A percentile compares a stretch with the other conserved stretches of the same genome.
phyloP scores from a whole-genome alignment of 2,797 vertebrate genomes.

The Typhlichthys eigenmanni region DNA sequence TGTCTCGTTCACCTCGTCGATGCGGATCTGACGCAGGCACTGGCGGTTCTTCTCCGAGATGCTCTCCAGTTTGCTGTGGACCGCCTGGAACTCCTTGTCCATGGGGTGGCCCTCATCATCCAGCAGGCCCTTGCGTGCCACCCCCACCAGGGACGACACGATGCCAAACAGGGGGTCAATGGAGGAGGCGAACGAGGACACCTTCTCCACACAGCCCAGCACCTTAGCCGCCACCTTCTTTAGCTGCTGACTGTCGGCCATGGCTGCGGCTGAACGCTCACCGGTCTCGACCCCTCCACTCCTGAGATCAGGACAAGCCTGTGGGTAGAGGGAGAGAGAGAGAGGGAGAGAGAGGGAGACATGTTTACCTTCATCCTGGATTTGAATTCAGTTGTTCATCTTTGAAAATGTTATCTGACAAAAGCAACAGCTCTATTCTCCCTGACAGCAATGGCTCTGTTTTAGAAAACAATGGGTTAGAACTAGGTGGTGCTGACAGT shows the following conservation, averaged over 20 bases:
- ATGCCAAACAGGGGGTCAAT: constrained; percentile 81
- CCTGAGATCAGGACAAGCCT: constrained; percentile 27
- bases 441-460: neutral
- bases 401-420: neutral
- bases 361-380: neutral
- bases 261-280: constrained; percentile 40
- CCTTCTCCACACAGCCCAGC: constrained; percentile 73
- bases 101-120: constrained; percentile 60
- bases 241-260: constrained; percentile 71
- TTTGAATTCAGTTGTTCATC: neutral
- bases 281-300: constrained; percentile 4
- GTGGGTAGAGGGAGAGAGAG: neutral
- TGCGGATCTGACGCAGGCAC: constrained; percentile 70
- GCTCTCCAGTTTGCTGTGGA: constrained; percentile 70
- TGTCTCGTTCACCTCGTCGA: constrained; percentile 75
- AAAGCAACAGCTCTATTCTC: neutral
- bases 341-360: neutral
- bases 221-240: constrained; percentile 68
- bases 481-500: too few relatives aligned
- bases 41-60: constrained; percentile 76
- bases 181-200: constrained; percentile 77
- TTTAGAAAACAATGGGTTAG: too few relatives aligned
- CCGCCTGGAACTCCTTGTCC: constrained; percentile 70
- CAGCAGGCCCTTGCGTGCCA: constrained; percentile 73
- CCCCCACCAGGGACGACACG: constrained; percentile 74